These are phyloP conservation scores for Melanaphis sacchari DNA, from an alignment of 1,140 invertebrate species.

Conservation along the genomic window DNA sequence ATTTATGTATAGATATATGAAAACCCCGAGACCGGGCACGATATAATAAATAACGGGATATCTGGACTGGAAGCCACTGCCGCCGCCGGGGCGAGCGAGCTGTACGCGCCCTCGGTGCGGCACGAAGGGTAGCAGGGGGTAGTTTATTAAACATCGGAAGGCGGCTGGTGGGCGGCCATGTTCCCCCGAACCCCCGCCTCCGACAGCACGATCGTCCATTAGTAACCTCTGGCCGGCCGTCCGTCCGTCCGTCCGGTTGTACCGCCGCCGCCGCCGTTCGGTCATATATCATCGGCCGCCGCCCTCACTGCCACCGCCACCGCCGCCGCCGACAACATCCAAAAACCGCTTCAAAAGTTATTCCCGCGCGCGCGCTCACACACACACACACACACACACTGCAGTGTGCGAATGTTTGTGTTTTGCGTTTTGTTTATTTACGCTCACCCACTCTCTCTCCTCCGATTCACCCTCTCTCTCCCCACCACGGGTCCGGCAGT, in stretches of 20 bases:
- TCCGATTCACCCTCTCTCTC: no score
- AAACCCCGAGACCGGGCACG: conserved; percentile 36
- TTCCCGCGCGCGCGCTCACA: neutral
- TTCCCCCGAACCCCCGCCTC: conserved; percentile 34
- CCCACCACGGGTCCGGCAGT: neutral
- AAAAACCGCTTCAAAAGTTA: conserved; percentile 57
- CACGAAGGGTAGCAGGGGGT: conserved; percentile 34
- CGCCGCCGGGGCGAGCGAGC: conserved; percentile 38
- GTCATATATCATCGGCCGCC: conserved; percentile 49
- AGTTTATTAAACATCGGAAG: conserved; percentile 58
- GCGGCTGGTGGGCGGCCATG: conserved; percentile 57
- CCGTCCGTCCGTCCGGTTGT: conserved; percentile 56
- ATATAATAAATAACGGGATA: conserved; percentile 58
- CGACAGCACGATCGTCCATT: conserved; percentile 40
- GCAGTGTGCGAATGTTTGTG: conserved; percentile 42
- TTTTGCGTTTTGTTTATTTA: conserved; percentile 57
- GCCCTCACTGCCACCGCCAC: neutral
- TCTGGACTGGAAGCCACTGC: conserved; percentile 54
- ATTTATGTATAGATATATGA: conserved; percentile 3
- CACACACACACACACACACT: neutral
- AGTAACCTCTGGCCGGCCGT: conserved; percentile 57
- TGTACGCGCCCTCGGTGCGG: conserved; percentile 26
- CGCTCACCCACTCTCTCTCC: neutral
- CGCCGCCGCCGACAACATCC: conserved; percentile 3
- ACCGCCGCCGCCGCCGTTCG: conserved; percentile 8